These are phyloP conservation scores for Drosophila asahinai DNA, from an alignment of 1,140 invertebrate species.

Conservation along the genomic window DNA sequence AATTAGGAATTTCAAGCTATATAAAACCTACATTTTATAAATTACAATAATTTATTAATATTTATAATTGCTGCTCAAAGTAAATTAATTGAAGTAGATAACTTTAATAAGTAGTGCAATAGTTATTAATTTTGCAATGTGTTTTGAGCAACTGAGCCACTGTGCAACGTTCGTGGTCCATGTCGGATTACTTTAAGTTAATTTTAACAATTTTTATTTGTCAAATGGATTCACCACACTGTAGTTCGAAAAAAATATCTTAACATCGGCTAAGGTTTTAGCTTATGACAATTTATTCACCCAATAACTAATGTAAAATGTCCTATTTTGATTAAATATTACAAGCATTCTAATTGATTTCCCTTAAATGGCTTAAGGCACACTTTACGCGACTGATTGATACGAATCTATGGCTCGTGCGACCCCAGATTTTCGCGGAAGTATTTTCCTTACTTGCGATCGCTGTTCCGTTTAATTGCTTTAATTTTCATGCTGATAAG, in stretches of 20 bases:
- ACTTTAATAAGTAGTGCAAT: too few relatives aligned
- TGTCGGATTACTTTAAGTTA: conserved; percentile 89
- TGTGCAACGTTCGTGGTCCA: conserved; percentile 88
- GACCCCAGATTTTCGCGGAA: conserved; percentile 31
- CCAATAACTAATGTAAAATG: too few relatives aligned
- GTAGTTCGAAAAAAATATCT: neutral
- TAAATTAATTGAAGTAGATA: too few relatives aligned
- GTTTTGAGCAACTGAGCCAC: too few relatives aligned
- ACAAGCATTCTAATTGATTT: neutral
- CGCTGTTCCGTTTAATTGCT: conserved; percentile 24
- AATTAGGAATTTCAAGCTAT: too few relatives aligned
- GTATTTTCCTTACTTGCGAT: conserved; percentile 6
- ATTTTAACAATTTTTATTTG: conserved; percentile 38
- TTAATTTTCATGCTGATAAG: conserved; percentile 25
- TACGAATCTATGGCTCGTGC: conserved; percentile 9
- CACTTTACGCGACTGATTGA: conserved; percentile 11
- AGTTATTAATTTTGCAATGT: too few relatives aligned
- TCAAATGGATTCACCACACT: conserved; percentile 35
- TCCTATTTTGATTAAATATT: neutral
- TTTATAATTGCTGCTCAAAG: too few relatives aligned
- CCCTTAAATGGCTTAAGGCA: neutral
- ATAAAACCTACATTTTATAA: too few relatives aligned
- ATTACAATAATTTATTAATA: too few relatives aligned
- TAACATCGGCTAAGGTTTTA: too few relatives aligned
- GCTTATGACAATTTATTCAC: too few relatives aligned